Base-by-base conservation (phyloP, 2,888 invertebrate genomes). In the Candidula unifasciata region DNA sequence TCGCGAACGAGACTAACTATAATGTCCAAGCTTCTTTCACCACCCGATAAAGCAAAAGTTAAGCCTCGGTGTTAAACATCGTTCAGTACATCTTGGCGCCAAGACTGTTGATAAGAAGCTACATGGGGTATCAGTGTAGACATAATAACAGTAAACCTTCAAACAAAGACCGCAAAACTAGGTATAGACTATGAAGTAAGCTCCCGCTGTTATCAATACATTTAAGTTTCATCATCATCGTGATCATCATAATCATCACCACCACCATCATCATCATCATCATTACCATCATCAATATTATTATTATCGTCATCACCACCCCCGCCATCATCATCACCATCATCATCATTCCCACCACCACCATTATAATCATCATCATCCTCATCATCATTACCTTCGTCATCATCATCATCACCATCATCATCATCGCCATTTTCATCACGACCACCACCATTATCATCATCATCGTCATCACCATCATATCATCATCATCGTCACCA, bases 401-500 rank as follows among this genome's bases (percentile, higher is more conserved):
- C 60, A 60, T 60, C 60, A 60, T 60, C 60, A 60, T 60, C 60
- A 60, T 60, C 60, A 60, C 21, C 60, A 60, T 60, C 60, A 60
- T 60, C 60, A 60, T 60, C 60, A 60, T 60, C 60, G 21, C 21
- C 60, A 60, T 60, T 21, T 18, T 60, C 60, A 60, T 60, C 60
- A 60, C 21, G 18, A 60, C 21, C 60, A 60, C 21, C 60, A 60
- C 21, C 60, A 60, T 60, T 21, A 60, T 60, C 60, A 60, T 60
- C 60, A 60, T 60, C 60, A 60, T 60, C 60, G 21, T 60, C 60
- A 60, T 60, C 60, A 60, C 2, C 60, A 60, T 60, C 60, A 60
- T 24, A 0, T 0, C 2, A 1, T 1, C 60, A 0, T 1, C 2
- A 24, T 3, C 5, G 2, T 3, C 2, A 24, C 2, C 5, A 60